Conservation (phyloP, 2,797 vertebrate genomes). For the Serranus cabrilla region DNA sequence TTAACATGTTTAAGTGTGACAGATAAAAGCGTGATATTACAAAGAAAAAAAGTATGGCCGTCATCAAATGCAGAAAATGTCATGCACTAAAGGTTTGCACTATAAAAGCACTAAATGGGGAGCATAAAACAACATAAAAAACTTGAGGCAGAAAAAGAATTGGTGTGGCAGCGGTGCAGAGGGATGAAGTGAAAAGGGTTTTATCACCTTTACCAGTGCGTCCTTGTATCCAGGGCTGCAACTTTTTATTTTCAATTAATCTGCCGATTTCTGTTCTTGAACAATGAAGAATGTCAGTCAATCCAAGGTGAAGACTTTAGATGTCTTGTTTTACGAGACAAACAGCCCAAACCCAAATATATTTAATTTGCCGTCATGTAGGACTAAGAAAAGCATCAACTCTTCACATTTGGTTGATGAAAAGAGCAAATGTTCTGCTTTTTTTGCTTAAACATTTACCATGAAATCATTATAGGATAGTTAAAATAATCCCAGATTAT, state of each 20-base stretch:
- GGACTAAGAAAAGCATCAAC: not conserved
- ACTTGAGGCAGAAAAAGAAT: not conserved
- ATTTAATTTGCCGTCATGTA: not conserved
- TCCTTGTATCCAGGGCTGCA: not conserved
- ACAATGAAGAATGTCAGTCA: not conserved
- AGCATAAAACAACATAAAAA: not conserved
- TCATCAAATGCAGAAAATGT: not conserved
- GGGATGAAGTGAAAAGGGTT: not conserved
- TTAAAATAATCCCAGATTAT: not conserved
- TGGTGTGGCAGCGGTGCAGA: not conserved
- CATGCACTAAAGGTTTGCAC: not conserved
- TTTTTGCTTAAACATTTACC: not conserved
- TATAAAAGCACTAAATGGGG: not conserved
- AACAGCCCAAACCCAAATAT: not conserved
- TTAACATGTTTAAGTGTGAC: not conserved
- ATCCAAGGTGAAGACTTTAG: not conserved
- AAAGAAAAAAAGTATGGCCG: not conserved
- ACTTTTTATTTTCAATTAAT: not conserved
- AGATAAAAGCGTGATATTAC: not conserved
- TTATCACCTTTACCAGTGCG: not conserved
- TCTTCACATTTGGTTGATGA: not conserved
- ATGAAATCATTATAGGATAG: not conserved
- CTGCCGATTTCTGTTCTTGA: not conserved
- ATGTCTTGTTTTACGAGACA: not conserved
- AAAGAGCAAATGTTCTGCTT: not conserved